Conservation (phyloP, 1,140 invertebrate species). For the Protaetia brevitarsis region DNA sequence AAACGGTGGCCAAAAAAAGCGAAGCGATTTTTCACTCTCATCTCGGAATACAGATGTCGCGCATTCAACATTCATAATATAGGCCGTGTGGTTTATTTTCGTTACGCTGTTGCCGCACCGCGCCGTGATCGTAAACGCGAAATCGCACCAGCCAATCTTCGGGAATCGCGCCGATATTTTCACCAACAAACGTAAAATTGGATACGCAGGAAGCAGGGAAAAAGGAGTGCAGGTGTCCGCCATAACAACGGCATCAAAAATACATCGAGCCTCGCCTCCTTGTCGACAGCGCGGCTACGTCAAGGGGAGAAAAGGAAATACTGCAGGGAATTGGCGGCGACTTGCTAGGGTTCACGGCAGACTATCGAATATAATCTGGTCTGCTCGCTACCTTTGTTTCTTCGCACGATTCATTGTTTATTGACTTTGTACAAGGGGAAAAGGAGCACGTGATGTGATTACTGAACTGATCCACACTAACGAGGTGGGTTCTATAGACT, state of each 20-base stretch:
- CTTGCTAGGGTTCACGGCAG: background rate
- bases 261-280: background rate
- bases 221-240: conserved; percentile 5
- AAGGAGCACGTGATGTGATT: background rate
- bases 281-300: background rate
- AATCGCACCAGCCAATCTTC: conserved; percentile 7
- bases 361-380: conserved; percentile 18
- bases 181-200: background rate
- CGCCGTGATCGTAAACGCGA: background rate
- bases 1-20: background rate
- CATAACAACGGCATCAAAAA: conserved; percentile 16
- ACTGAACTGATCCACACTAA: background rate
- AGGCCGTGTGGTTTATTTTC: conserved; percentile 3
- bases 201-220: background rate
- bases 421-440: conserved; percentile 15
- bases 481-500: background rate
- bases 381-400: conserved; percentile 17
- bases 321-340: conserved; percentile 2
- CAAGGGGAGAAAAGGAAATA: conserved; percentile 1
- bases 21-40: conserved; percentile 13
- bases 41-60: conserved; percentile 14
- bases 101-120: background rate
- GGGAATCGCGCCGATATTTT: background rate
- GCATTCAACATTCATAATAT: conserved; percentile 16
- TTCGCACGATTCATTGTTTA: conserved; percentile 18